A percentile compares a stretch with the other conserved stretches of the same genome.
phyloP scores from a whole-genome alignment of 1,140 invertebrate species.

The Pachypsylla venusta region DNA sequence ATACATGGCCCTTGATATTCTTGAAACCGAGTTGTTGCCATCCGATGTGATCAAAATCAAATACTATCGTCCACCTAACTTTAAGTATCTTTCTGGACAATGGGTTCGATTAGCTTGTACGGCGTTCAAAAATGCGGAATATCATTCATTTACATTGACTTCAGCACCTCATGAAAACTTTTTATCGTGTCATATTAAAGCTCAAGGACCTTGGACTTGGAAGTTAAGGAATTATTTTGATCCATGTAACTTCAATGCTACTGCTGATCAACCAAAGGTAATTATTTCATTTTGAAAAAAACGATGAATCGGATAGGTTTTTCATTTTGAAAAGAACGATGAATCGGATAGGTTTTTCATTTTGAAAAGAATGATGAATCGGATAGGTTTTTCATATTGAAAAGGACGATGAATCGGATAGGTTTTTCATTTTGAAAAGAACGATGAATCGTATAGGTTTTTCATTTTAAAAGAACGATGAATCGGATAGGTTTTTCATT shows the following conservation, averaged over 20 bases:
- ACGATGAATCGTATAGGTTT: too few relatives aligned
- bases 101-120: conserved; percentile 87
- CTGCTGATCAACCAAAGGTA: conserved; percentile 61
- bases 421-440: too few relatives aligned
- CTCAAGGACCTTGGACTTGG: conserved; percentile 98
- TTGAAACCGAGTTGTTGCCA: conserved; percentile 88
- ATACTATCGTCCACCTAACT: conserved; percentile 85
- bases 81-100: conserved; percentile 85
- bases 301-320: too few relatives aligned
- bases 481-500: too few relatives aligned
- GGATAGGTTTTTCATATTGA: too few relatives aligned
- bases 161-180: conserved; percentile 97
- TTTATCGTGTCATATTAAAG: conserved; percentile 94
- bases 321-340: too few relatives aligned
- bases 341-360: too few relatives aligned
- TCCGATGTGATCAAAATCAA: conserved; percentile 89
- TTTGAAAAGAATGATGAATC: too few relatives aligned
- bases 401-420: too few relatives aligned
- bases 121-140: conserved; percentile 79
- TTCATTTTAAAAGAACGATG: too few relatives aligned
- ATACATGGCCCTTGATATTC: conserved; percentile 85
- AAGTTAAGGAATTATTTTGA: conserved; percentile 94
- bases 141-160: conserved; percentile 95
- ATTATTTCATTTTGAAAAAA: conserved; percentile 14
- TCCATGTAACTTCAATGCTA: conserved; percentile 80